phyloP scores from a whole-genome alignment of 2,113 vertebrate genomes.

The Perccottus glenii region DNA sequence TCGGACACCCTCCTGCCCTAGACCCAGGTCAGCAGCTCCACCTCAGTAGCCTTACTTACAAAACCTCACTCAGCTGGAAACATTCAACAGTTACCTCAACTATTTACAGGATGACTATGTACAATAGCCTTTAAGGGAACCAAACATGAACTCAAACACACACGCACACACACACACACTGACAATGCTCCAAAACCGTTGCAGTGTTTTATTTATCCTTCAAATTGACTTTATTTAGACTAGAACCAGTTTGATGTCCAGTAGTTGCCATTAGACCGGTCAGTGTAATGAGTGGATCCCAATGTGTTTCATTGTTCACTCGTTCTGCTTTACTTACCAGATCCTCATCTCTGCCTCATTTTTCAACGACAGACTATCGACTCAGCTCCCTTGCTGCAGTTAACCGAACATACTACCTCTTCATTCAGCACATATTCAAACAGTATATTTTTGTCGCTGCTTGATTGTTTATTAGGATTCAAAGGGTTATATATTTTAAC shows the following conservation, averaged over 20 bases:
- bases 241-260: slow-evolving; percentile 34
- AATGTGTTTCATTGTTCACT: slow-evolving; percentile 54
- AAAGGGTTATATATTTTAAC: slow-evolving; percentile 54
- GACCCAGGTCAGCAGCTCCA: slow-evolving; percentile 70
- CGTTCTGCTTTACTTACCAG: slow-evolving; percentile 39
- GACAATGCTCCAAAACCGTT: slow-evolving; percentile 43
- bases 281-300: slow-evolving; percentile 57
- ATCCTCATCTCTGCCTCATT: slow-evolving; percentile 43
- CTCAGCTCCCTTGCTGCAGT: slow-evolving; percentile 63
- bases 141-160: slow-evolving; percentile 61
- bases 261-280: slow-evolving; percentile 45
- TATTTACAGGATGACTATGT: slow-evolving; percentile 47
- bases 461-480: slow-evolving; percentile 55
- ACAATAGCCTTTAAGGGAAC: slow-evolving; percentile 69
- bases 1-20: slow-evolving; percentile 19
- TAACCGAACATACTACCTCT: slow-evolving; percentile 83
- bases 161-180: slow-evolving; percentile 36
- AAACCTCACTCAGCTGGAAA: slow-evolving; percentile 67
- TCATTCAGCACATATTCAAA: slow-evolving; percentile 64
- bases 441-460: slow-evolving; percentile 31
- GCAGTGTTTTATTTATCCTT: slow-evolving; percentile 35
- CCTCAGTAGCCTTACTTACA: slow-evolving; percentile 78
- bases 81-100: slow-evolving; percentile 70
- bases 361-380: slow-evolving; percentile 33
- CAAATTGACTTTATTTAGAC: slow-evolving; percentile 4